Evolutionary conservation across 2,797 vertebrate species (phyloP).

Genomic region (Apogon hyalosoma): DNA sequence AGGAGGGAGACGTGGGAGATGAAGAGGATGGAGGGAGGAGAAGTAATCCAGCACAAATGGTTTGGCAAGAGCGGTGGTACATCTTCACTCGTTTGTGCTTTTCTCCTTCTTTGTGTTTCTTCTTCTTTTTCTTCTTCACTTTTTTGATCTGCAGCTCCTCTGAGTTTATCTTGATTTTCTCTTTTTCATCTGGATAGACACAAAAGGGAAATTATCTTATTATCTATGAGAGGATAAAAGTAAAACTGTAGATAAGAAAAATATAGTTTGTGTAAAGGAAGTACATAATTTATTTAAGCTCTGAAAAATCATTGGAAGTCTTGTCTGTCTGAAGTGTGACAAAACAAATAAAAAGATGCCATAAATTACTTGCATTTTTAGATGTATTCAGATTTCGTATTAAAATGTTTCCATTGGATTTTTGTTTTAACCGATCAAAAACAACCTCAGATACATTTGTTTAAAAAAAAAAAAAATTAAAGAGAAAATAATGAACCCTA

Average conservation of each 20-base stretch:
- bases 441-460: conserved; percentile 11
- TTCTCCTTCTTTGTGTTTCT: conserved; percentile 99
- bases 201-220: background rate
- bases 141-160: conserved; percentile 97
- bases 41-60: conserved; percentile 90
- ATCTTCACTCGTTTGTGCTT: conserved; percentile 95
- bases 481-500: conserved; percentile 25
- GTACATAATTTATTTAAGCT: no score
- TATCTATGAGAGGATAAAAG: no score
- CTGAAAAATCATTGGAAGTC: no score
- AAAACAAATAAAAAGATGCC: background rate
- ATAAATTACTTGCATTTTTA: no score
- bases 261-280: no score
- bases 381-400: no score
- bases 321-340: background rate
- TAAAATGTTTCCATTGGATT: no score
- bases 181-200: conserved; percentile 86
- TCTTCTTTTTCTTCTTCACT: conserved; percentile 99
- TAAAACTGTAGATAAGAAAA: no score
- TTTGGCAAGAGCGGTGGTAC: conserved; percentile 97
- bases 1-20: conserved; percentile 34
- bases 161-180: conserved; percentile 88
- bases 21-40: conserved; percentile 73
- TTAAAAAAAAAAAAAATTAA: conserved; percentile 16
- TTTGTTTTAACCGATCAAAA: background rate